Evolutionary conservation across 2,113 vertebrate genomes (phyloP), one percentile per base, ranked within the genome.

Genomic region (Eptesicus fuscus): DNA sequence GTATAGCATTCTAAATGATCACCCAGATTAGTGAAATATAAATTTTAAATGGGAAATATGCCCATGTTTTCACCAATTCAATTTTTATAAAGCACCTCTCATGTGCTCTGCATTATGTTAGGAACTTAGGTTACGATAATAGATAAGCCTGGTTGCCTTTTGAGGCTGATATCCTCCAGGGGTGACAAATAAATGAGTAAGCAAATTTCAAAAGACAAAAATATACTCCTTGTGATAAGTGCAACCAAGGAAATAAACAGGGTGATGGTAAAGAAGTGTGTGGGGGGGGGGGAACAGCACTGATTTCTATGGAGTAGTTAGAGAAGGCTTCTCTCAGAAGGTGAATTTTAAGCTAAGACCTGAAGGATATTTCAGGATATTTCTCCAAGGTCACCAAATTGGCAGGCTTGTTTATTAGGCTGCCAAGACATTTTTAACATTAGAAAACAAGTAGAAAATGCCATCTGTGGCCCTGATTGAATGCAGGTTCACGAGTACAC

Each of bases 381-480:
- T 83, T 83, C 78, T 79, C 83, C 93, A 96, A 97, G 90, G 91
- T 96, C 89, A 91, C 74, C 51, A 83, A 40, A 49, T 73, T 83
- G 89, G 83, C 96, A 93, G 53, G 77, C 73, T 78, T 90, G 78
- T 53, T 79, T 56, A 88, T 30, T 14, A 20, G 56, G 79, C 74
- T 89, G 86, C 88, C 93, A 91, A 83, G 86, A 77, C 23, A 93
- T 94, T 96, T 91, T 86, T 40, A 86, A 83, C 67, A 23, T 47
- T 51, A 92, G 70, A 69, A 96, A 97, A 94, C 83, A 95, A 94
- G 91, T 1, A 85, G 73, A 49, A 88, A 93, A 74, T 11, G 44
- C n/a, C 93, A 92, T 59, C 74, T 47, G 20, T 37, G 49, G n/a
- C 56, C 78, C 42, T 59, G 8, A 65, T 30, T 76, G 82, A 92